Conservation (phyloP, 2,888 invertebrate genomes). For the Agonopterix heracliana region DNA sequence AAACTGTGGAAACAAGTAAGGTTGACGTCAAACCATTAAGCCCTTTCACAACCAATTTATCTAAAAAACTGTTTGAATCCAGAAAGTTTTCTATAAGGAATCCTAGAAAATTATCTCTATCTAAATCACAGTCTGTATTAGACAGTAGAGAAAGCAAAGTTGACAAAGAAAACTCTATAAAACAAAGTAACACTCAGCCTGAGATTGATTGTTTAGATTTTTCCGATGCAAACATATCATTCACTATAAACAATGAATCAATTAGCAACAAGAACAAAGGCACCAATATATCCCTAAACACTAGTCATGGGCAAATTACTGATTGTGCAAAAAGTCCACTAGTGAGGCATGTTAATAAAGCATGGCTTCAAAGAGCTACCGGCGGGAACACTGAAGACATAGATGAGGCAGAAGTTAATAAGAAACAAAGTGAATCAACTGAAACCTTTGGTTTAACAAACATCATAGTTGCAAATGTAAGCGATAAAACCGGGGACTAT, state of each 20-base stretch:
- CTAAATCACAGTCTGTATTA: slow-evolving; percentile 28
- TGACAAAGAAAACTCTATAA: slow-evolving; percentile 15
- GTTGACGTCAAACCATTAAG: slow-evolving; percentile 18
- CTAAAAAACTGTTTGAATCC: slow-evolving; percentile 82
- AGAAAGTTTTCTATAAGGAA: slow-evolving; percentile 83
- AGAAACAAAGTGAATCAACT: neutral
- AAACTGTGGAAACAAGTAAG: slow-evolving; percentile 24
- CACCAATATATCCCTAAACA: neutral
- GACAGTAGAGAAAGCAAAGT: slow-evolving; percentile 20
- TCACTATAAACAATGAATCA: slow-evolving; percentile 5
- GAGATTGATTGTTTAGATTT: neutral
- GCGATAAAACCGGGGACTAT: slow-evolving; percentile 65
- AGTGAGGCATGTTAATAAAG: slow-evolving; percentile 51
- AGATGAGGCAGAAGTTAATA: slow-evolving; percentile 2
- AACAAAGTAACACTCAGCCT: slow-evolving; percentile 2
- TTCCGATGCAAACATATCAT: slow-evolving; percentile 1
- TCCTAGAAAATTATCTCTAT: slow-evolving; percentile 79
- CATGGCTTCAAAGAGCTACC: slow-evolving; percentile 64
- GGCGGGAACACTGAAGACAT: slow-evolving; percentile 35
- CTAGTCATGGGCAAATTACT: neutral
- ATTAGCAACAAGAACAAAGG: neutral
- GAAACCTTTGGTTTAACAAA: slow-evolving; percentile 58
- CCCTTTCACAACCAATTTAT: slow-evolving; percentile 69
- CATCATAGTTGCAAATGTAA: slow-evolving; percentile 31
- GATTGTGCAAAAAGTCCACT: slow-evolving; percentile 25